Evolutionary conservation across 2,888 invertebrate genomes (phyloP).

Genomic region (Uloborus plumipes): DNA sequence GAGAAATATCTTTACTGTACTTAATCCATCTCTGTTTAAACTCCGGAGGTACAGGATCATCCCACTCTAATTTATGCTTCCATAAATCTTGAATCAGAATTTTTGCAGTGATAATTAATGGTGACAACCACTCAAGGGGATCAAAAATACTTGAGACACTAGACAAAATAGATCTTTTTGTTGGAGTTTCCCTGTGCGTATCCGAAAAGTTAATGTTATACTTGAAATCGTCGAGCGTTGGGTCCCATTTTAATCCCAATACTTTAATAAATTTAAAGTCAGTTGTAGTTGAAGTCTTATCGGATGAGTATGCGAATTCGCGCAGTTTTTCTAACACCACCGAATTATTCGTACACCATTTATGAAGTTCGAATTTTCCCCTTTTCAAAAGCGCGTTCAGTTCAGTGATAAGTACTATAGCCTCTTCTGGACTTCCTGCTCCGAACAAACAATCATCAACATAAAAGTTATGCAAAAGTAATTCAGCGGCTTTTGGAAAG

Average conservation of each 20-base stretch:
- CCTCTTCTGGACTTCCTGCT: no score
- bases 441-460: conserved; percentile 7
- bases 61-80: neutral
- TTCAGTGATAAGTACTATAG: neutral
- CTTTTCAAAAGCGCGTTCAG: neutral
- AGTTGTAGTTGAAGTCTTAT: neutral
- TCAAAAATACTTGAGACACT: conserved; percentile 8
- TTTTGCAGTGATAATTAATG: conserved; percentile 9
- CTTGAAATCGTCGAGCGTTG: neutral
- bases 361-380: conserved; percentile 5
- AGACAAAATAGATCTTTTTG: conserved; percentile 4
- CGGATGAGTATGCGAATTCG: no score
- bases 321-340: neutral
- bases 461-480: neutral
- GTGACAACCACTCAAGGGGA: neutral
- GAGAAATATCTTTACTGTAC: neutral
- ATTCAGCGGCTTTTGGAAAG: neutral
- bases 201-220: neutral
- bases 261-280: neutral
- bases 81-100: conserved; percentile 20
- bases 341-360: conserved; percentile 9
- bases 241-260: conserved; percentile 3
- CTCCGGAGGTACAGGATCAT: neutral
- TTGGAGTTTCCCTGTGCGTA: neutral
- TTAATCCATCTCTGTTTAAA: neutral